Percentiles rank a stretch among this genome's conserved stretches.
Conservation (phyloP, 2,797 vertebrate genomes). For the Neosalanx taihuensis region DNA sequence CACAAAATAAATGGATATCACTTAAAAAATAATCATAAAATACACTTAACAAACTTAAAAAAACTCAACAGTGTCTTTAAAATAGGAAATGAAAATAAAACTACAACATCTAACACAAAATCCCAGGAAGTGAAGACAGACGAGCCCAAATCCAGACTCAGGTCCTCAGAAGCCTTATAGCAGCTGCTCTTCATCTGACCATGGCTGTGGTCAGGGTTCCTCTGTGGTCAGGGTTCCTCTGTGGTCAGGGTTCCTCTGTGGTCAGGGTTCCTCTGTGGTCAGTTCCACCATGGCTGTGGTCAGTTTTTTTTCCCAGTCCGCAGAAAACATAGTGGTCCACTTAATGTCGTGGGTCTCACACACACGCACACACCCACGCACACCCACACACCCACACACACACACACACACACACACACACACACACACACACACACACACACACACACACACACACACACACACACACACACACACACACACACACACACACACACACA, state of each 20-base stretch:
- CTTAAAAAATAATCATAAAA: conserved; percentile 51
- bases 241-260: background rate
- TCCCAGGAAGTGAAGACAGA: background rate
- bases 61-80: background rate
- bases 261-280: too few species aligned
- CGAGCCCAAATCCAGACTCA: too few species aligned
- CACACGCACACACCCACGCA: too few species aligned
- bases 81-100: too few species aligned
- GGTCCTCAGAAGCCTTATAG: conserved; percentile 10
- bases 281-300: too few species aligned
- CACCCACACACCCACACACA: too few species aligned
- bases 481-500: background rate
- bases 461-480: background rate
- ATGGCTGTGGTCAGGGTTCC: conserved; percentile 15
- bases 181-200: conserved; percentile 14
- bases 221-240: background rate
- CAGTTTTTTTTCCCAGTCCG: too few species aligned
- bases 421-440: background rate
- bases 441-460: conserved; percentile 3
- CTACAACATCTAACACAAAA: background rate
- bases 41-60: conserved; percentile 43
- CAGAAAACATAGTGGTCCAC: too few species aligned
- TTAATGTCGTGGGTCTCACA: conserved; percentile 15
- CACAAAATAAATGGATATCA: conserved; percentile 48
- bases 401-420: too few species aligned